phyloP scores from a whole-genome alignment of 2,797 vertebrate species.

The Sphenopsis melanotis region DNA sequence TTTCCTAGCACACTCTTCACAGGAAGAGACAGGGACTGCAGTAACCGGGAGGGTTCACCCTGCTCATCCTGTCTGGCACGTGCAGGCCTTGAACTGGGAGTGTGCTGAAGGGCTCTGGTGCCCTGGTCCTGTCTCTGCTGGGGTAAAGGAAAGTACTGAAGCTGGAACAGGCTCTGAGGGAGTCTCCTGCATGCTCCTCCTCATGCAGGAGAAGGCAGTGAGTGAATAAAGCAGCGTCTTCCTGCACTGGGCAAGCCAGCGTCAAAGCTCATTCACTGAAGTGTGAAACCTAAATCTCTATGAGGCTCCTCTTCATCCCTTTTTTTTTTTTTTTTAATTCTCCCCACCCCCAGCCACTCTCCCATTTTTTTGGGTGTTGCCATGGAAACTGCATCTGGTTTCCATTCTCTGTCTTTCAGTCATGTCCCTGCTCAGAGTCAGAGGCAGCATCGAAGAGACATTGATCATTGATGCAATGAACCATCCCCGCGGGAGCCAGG shows the following conservation, averaged over 20 bases:
- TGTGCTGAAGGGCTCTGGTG: neutral
- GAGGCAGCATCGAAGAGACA: constrained; percentile 54
- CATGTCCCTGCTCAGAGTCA: constrained; percentile 62
- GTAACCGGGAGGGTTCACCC: neutral
- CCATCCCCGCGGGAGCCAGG: constrained; percentile 13
- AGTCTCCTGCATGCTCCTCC: neutral
- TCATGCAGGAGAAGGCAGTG: neutral
- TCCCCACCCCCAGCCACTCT: constrained; percentile 11
- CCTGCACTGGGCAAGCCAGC: neutral
- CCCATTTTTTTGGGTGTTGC: constrained; percentile 68
- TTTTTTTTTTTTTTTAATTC: neutral
- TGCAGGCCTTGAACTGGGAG: neutral
- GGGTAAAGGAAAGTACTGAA: neutral
- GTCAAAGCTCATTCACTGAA: constrained; percentile 52
- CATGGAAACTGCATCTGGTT: constrained; percentile 76
- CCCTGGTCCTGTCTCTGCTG: neutral
- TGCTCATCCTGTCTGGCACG: neutral
- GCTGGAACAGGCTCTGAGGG: neutral
- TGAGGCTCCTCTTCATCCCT: neutral
- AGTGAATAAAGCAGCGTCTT: neutral
- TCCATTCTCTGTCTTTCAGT: constrained; percentile 63
- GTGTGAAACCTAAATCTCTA: constrained; percentile 47
- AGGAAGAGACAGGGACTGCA: neutral
- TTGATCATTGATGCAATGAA: constrained; percentile 69
- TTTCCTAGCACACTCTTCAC: neutral